These are phyloP conservation scores for Drosophila ercepeae DNA, from an alignment of 1,140 invertebrate species.

Conservation along the genomic window DNA sequence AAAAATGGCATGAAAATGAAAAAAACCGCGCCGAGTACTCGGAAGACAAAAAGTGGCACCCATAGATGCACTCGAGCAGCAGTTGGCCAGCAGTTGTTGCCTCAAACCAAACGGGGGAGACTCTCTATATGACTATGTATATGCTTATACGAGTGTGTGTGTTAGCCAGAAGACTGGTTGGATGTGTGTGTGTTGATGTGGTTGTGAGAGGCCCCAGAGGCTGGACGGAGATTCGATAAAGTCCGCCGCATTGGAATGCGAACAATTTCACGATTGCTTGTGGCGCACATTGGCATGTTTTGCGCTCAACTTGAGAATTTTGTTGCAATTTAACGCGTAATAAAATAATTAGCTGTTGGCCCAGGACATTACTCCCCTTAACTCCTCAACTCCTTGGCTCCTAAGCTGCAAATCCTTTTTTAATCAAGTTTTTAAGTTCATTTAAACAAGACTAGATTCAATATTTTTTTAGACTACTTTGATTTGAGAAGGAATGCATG, in stretches of 20 bases:
- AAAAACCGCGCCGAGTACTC: conserved; percentile 9
- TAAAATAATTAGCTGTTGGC: conserved; percentile 74
- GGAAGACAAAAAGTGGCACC: conserved; percentile 69
- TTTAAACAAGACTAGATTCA: too few species aligned
- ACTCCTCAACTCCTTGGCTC: neutral
- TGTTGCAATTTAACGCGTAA: conserved; percentile 81
- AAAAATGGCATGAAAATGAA: neutral
- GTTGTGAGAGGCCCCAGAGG: conserved; percentile 16
- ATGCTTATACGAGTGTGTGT: neutral
- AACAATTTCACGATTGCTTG: conserved; percentile 80
- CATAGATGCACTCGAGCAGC: conserved; percentile 69
- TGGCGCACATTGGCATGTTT: conserved; percentile 77
- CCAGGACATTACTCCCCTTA: neutral
- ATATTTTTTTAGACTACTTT: too few species aligned
- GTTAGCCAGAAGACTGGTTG: conserved; percentile 21
- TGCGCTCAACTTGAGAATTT: conserved; percentile 70
- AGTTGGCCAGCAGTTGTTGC: conserved; percentile 36
- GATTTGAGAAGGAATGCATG: too few species aligned
- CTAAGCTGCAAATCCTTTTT: neutral
- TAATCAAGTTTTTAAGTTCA: neutral
- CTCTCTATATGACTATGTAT: neutral
- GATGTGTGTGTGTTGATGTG: conserved; percentile 8
- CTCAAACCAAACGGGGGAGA: conserved; percentile 31
- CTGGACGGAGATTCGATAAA: conserved; percentile 61
- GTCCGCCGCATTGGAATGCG: conserved; percentile 66